Base-by-base conservation (phyloP, 64 coral and sea anemone genomes). In the Montipora sp. region DNA sequence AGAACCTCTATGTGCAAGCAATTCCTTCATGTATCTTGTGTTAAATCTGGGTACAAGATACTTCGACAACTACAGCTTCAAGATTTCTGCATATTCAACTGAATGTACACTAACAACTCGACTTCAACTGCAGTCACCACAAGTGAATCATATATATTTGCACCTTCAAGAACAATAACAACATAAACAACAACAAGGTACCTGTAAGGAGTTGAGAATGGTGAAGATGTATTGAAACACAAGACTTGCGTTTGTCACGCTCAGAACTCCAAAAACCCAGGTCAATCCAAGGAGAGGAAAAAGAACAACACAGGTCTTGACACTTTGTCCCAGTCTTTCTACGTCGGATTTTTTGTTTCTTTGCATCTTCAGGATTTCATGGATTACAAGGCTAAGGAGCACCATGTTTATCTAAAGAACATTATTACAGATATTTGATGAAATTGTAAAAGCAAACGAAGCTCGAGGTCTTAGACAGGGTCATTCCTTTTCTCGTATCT, bases 151-250 rank as follows among this genome's bases (percentile, higher is more conserved):
- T 6, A 6, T 57, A 57, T 57, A 57, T 8, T 8, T 57, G 53
- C 53, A 11, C 5, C 53, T 27, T 27, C 53, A 57, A 57, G 53
- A 57, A 11, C 0, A 57, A 57, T 57, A 8, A 57, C 10, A 57
- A 11, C 53, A 27, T 27, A 27, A 27, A 27, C 27, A 27, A 27
- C 36, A 19, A 10, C 48, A 18, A 46, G 8, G 47, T 63, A 92
- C 90, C 90, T 92, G 90, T 10, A 92, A 47, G 4, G 90, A 92
- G 73, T 92, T 92, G 58, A 92, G 74, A 23, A 92, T 92, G 3
- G 90, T 92, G 46, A 92, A 92, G 22, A 92, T 86, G 83, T 92
- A 92, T 75, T 92, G 90, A 59, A 92, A 92, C 8, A 61, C 83
- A 67, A 93, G 73, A 19, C 83, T 46, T 12, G 91, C 74, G 23